phyloP scores from a whole-genome alignment of 2,797 vertebrate genomes.

The Poliocrania exsul region DNA sequence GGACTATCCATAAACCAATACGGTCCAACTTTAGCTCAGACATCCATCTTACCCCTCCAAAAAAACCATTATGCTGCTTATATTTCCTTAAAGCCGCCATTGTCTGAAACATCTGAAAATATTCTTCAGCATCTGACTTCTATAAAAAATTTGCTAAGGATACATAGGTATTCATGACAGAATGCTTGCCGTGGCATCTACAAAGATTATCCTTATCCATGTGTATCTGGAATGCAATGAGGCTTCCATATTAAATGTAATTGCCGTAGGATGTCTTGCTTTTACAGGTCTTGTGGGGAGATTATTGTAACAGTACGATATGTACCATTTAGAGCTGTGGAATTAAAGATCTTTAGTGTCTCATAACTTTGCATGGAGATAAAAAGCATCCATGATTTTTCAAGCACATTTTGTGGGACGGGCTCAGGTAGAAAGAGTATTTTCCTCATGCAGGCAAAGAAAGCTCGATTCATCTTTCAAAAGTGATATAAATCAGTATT shows the following conservation, averaged over 20 bases:
- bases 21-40: neutral
- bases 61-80: neutral
- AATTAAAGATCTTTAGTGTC: neutral
- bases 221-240: neutral
- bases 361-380: neutral
- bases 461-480: neutral
- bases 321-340: neutral
- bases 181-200: neutral
- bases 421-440: neutral
- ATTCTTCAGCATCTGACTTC: neutral
- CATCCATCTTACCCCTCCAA: neutral
- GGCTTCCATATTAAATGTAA: neutral
- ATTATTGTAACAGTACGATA: neutral
- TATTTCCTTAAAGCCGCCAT: neutral
- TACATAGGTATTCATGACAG: neutral
- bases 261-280: neutral
- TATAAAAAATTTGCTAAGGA: neutral
- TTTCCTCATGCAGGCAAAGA: neutral
- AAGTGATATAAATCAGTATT: neutral
- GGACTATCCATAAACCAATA: neutral
- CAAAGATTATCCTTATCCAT: neutral
- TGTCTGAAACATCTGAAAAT: neutral
- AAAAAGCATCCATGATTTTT: neutral
- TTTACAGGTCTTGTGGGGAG: neutral
- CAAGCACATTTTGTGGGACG: neutral